phyloP scores from a whole-genome alignment of 2,797 vertebrate genomes.

The Hoplostethus atlanticus region DNA sequence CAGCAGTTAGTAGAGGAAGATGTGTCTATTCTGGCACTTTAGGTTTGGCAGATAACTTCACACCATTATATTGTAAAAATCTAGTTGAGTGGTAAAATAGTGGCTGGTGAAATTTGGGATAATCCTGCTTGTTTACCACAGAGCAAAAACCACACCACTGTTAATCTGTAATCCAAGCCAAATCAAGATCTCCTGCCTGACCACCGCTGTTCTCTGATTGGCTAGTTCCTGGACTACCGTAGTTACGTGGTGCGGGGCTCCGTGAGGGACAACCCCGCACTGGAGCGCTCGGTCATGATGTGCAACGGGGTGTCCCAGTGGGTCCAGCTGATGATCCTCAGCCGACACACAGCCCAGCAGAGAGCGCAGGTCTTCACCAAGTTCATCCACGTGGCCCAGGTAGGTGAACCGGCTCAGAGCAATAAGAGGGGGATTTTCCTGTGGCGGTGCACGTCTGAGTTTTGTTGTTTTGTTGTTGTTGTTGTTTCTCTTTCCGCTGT shows the following conservation, averaged over 20 bases:
- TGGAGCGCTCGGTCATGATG: slow-evolving; percentile 92
- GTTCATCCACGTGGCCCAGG: slow-evolving; percentile 94
- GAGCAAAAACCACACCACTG: neutral
- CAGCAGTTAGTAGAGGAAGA: too few species aligned
- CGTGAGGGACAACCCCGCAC: slow-evolving; percentile 86
- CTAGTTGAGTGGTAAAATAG: too few species aligned
- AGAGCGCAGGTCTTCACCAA: slow-evolving; percentile 93
- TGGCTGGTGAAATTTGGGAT: too few species aligned
- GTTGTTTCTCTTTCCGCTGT: neutral
- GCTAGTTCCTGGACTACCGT: slow-evolving; percentile 90
- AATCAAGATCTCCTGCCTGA: neutral
- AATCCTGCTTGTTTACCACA: neutral
- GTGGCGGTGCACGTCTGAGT: neutral
- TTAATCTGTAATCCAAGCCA: neutral
- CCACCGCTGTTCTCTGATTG: slow-evolving; percentile 22
- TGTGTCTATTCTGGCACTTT: too few species aligned
- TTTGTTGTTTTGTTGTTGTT: neutral
- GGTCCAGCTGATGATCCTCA: slow-evolving; percentile 96
- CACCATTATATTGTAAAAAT: too few species aligned
- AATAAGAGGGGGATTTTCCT: neutral
- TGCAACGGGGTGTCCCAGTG: slow-evolving; percentile 95
- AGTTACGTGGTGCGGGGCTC: slow-evolving; percentile 91
- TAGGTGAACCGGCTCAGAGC: slow-evolving; percentile 46
- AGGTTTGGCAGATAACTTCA: too few species aligned
- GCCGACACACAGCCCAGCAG: slow-evolving; percentile 90